Base-by-base conservation (phyloP, 2,113 vertebrate genomes). In the Cichladusa arquata region DNA sequence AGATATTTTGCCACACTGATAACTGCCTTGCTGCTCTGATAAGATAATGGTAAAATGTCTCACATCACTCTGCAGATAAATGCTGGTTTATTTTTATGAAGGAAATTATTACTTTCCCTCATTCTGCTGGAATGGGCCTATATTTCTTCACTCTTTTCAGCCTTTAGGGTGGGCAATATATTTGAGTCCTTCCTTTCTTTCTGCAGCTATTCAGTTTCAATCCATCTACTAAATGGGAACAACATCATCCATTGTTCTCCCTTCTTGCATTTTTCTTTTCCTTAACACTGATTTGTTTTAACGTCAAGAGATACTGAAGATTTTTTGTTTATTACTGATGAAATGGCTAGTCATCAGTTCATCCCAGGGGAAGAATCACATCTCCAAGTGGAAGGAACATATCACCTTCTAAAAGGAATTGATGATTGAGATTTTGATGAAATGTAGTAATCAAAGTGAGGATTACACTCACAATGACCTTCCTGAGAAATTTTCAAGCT, bases 391-490 rank as follows among this genome's bases (percentile, higher is more conserved):
- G 86, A 94, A 93, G 71, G 82, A 93, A 71, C 71, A 70, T 51
- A 73, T 31, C 76, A 88, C 44, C 25, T 54, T 88, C 88, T 56
- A 91, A 94, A 78, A 85, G 40, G 40, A 95, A 84, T 38, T 66
- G 91, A 51, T 93, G 88, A 96, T 76, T 84, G 89, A 93, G 91
- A 76, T 79, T 93, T 84, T 94, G 86, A 91, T 89, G 89, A 93
- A 92, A 89, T 45, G 31, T 20, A 51, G 48, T 60, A 89, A 95
- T 5, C 10, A 81, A 94, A 92, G 76, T 67, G 19, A 92, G 77
- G 47, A 93, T 90, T 88, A 81, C 28, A 53, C 28, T 26, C 25
- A 33, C 34, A 65, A 9, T 38, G 61, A 84, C 65, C 60, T 88
- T 81, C 57, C 64, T 67, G 51, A 81, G 80, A 95, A 94, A 94